Percentiles rank a stretch among this genome's conserved stretches.
These are phyloP conservation scores for Dallia pectoralis DNA, from an alignment of 2,797 vertebrate genomes.

Conservation along the genomic window DNA sequence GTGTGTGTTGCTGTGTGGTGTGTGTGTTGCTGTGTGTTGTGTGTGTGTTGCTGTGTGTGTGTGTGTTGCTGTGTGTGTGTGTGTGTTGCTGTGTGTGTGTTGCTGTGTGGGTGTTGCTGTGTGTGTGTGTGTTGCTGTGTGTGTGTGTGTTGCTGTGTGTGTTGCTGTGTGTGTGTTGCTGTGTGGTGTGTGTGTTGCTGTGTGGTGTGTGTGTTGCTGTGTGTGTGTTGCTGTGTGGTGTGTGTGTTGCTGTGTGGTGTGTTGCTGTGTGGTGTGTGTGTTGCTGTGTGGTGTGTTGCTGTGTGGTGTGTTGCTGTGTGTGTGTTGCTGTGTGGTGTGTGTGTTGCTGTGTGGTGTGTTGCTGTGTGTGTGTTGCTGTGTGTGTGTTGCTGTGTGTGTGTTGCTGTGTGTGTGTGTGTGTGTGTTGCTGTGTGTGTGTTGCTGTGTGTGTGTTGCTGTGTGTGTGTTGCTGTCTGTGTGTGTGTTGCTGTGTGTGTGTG, in stretches of 20 bases:
- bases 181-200: too few species aligned
- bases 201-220: too few species aligned
- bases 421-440: not conserved
- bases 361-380: not conserved
- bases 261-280: not conserved
- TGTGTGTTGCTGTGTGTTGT: not conserved
- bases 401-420: not conserved
- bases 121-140: not conserved
- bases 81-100: not conserved
- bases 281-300: too few species aligned
- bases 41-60: not conserved
- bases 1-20: conserved; percentile 72
- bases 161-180: not conserved
- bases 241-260: too few species aligned
- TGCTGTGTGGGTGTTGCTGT: not conserved
- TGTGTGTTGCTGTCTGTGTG: conserved; percentile 1
- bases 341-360: too few species aligned
- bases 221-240: not conserved
- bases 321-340: not conserved
- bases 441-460: too few species aligned
- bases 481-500: too few species aligned
- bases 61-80: conserved; percentile 12
- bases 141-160: conserved; percentile 2
- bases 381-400: conserved; percentile 62
- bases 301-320: not conserved